phyloP scores from a whole-genome alignment of 2,113 vertebrate species.

The Platysteira castanea region DNA sequence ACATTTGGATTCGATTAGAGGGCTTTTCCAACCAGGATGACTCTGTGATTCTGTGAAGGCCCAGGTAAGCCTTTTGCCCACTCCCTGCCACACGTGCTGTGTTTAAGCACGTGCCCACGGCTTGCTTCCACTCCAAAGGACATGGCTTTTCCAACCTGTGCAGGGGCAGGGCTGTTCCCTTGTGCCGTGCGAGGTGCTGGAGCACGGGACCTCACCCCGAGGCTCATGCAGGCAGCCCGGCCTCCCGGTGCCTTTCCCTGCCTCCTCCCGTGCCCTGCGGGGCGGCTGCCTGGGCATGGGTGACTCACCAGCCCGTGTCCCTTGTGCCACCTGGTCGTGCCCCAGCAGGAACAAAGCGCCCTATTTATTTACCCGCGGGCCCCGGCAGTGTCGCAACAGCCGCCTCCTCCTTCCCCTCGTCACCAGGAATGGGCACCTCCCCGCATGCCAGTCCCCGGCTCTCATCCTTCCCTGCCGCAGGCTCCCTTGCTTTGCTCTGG shows the following conservation, averaged over 20 bases:
- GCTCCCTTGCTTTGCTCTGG: not conserved
- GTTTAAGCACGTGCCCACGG: accelerated
- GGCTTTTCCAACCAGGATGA: not conserved
- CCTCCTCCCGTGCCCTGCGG: not conserved
- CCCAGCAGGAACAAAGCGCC: not conserved
- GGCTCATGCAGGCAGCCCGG: not conserved
- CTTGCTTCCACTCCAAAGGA: not conserved
- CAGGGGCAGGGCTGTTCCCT: not conserved
- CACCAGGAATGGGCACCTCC: not conserved
- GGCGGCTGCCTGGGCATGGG: accelerated
- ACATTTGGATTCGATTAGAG: accelerated
- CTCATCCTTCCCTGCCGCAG: accelerated
- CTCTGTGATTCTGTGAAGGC: not conserved
- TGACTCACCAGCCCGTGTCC: not conserved
- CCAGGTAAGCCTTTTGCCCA: accelerated
- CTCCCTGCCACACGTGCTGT: not conserved
- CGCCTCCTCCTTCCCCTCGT: not conserved
- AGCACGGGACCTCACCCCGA: accelerated
- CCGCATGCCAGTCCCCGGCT: accelerated
- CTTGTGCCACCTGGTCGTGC: not conserved
- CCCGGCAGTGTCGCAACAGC: not conserved
- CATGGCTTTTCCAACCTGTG: accelerated
- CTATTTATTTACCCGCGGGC: not conserved
- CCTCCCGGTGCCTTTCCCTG: accelerated
- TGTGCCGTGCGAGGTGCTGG: accelerated